Evolutionary conservation across 2,113 vertebrate species (phyloP), one percentile per base, ranked within the genome.

Genomic region (Poicephalus gulielmi): DNA sequence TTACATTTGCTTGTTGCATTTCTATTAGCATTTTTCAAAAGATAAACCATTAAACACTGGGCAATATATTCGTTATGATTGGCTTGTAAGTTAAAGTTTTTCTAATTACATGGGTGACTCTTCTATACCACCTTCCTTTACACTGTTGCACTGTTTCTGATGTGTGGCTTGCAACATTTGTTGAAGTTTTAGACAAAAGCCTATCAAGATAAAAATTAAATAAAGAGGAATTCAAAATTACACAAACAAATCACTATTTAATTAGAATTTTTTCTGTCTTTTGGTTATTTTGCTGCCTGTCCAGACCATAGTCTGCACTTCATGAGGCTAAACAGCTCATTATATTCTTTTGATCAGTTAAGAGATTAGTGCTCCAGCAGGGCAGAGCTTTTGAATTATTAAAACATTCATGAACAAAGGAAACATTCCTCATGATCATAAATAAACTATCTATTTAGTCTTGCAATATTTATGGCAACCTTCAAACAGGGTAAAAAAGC

Each of bases 361-460:
- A 85, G 60, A 86, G 43, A 84, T 74, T 25, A 79, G 30, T 68
- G 46, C 55, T 88, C 6, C 43, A 64, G 43, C 60, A 94, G 57
- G 24, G 75, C 24, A 84, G 47, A 94, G 50, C 43, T 79, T 88
- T 68, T 94, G 43, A 92, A 91, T 94, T 97, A 94, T 89, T 96
- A 89, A 96, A 86, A 10, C 27, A 43, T 70, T 76, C 23, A 43
- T n/a, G 39, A 94, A 82, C 62, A 91, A 94, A 80, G 20, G 74
- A 69, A 52, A 79, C 31, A 66, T 62, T 80, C 60, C 44, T 75
- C 49, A 25, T 85, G 46, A 88, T 82, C 37, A 41, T 44, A 81
- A 74, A 84, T 76, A 57, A 70, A 83, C 84, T 19, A 30, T 47
- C 67, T 89, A 30, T 91, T 95, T 78, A 86, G 66, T 50, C 39